A percentile compares a stretch with the other conserved stretches of the same genome.
Conservation (phyloP, 2,113 vertebrate genomes). For the Osmerus eperlanus region DNA sequence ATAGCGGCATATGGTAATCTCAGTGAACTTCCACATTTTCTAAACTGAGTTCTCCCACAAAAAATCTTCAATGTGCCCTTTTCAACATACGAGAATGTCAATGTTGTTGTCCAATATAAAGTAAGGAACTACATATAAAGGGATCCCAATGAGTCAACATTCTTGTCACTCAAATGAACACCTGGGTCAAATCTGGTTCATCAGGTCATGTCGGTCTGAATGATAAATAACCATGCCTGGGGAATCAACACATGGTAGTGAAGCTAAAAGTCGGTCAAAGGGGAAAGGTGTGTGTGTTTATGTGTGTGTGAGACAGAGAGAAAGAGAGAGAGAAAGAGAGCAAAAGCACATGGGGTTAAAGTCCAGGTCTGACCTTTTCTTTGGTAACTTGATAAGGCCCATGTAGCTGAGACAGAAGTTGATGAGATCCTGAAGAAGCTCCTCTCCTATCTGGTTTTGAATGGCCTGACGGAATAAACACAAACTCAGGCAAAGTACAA, state of each 20-base stretch:
- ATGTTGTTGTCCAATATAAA: no score
- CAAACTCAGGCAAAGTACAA: background rate
- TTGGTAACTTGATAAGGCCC: conserved; percentile 91
- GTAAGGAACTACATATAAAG: background rate
- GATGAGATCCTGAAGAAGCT: conserved; percentile 96
- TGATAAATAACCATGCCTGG: background rate
- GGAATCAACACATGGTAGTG: background rate
- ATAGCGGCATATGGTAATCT: no score
- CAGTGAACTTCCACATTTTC: no score
- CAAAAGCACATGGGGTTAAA: no score
- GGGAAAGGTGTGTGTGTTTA: background rate
- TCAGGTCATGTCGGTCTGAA: background rate
- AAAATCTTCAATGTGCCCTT: no score
- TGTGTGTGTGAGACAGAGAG: background rate
- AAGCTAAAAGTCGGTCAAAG: conserved; percentile 1
- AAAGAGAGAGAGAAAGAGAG: background rate
- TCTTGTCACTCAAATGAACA: background rate
- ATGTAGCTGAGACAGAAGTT: conserved; percentile 98
- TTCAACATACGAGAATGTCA: no score
- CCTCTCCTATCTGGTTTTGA: conserved; percentile 92
- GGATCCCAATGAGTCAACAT: background rate
- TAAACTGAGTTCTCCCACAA: no score
- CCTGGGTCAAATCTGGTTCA: background rate
- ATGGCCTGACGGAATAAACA: conserved; percentile 76
- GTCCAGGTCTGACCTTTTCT: conserved; percentile 81